A percentile compares a stretch with the other conserved stretches of the same genome.
phyloP scores from a whole-genome alignment of 2,888 invertebrate genomes.

The Rhopalosiphum nymphaeae region DNA sequence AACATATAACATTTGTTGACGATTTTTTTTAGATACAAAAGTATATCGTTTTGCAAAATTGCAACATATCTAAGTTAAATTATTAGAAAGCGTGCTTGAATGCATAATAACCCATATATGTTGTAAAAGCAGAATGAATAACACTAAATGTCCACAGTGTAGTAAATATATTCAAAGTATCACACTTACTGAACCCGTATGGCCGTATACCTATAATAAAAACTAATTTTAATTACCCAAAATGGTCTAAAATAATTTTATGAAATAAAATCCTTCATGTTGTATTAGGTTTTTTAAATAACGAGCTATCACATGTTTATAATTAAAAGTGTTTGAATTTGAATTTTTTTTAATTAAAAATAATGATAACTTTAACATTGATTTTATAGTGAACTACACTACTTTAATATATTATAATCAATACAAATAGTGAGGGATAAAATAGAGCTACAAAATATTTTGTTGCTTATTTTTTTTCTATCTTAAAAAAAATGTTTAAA shows the following conservation, averaged over 20 bases:
- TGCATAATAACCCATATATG: not conserved
- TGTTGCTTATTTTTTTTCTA: not conserved
- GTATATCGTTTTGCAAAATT: not conserved
- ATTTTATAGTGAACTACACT: too few relatives aligned
- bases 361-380: not conserved
- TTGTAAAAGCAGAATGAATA: not conserved
- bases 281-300: not conserved
- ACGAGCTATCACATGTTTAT: not conserved
- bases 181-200: constrained; percentile 1
- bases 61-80: not conserved
- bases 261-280: not conserved
- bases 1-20: not conserved
- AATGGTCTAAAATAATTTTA: not conserved
- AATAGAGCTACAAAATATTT: not conserved
- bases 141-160: constrained; percentile 1
- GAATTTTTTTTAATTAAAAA: not conserved
- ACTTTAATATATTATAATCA: too few relatives aligned
- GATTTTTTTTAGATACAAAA: not conserved
- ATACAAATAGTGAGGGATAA: not conserved
- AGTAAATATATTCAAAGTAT: not conserved
- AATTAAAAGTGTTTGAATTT: not conserved
- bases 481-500: not conserved
- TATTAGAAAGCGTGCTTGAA: constrained; percentile 3
- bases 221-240: not conserved
- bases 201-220: not conserved